Evolutionary conservation across 2,797 vertebrate genomes (phyloP).

Genomic region (Fringilla coelebs): DNA sequence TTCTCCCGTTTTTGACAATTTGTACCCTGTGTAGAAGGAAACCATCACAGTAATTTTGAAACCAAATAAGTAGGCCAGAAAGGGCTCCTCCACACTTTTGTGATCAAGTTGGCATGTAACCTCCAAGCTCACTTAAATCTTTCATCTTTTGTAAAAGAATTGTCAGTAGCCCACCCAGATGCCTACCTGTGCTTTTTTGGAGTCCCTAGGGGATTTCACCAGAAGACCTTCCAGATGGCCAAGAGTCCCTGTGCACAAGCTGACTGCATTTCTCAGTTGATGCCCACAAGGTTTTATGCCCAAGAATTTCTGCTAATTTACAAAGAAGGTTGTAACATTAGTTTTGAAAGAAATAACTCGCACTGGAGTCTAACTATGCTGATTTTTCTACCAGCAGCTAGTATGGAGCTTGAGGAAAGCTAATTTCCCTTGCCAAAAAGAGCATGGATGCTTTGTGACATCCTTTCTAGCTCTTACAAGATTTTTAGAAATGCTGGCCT

Average conservation of each 20-base stretch:
- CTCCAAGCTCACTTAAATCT: constrained; percentile 70
- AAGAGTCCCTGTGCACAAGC: neutral
- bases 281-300: neutral
- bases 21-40: constrained; percentile 24
- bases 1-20: constrained; percentile 59
- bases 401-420: neutral
- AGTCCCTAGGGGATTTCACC: neutral
- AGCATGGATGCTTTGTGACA: neutral
- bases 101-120: neutral
- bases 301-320: neutral
- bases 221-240: neutral
- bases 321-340: neutral
- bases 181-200: neutral
- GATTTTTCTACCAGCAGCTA: neutral
- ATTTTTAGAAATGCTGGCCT: neutral
- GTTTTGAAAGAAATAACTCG: neutral
- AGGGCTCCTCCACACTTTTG: neutral
- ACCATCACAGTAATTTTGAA: constrained; percentile 51
- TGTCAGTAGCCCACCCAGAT: neutral
- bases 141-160: neutral
- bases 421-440: constrained; percentile 1
- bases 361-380: neutral
- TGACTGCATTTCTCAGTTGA: neutral
- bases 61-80: constrained; percentile 60
- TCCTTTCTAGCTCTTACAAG: neutral